phyloP scores from a whole-genome alignment of 2,113 vertebrate species.

The Calyptommatus sinebrachiatus region DNA sequence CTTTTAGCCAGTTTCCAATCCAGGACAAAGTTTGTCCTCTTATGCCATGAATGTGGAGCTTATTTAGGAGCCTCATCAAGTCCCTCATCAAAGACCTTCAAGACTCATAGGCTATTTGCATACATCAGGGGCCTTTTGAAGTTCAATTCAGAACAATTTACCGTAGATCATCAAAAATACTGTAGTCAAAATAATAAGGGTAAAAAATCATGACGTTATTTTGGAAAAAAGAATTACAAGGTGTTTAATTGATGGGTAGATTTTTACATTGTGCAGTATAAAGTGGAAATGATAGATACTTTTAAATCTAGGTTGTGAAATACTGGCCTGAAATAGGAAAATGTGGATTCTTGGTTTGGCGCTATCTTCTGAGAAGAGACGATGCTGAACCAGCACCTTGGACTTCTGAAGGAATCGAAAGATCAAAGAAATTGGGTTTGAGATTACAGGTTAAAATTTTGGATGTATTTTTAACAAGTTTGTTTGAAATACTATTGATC shows the following conservation, averaged over 20 bases:
- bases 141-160: background rate
- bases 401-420: constrained; percentile 92
- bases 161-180: background rate
- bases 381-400: constrained; percentile 95
- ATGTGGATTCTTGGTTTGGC: constrained; percentile 96
- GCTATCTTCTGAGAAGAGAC: constrained; percentile 93
- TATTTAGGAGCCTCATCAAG: no score
- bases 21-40: no score
- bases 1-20: no score
- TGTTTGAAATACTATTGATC: constrained; percentile 23
- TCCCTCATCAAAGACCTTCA: background rate
- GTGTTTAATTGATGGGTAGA: background rate
- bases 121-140: background rate
- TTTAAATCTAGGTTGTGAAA: constrained; percentile 90
- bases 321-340: constrained; percentile 99
- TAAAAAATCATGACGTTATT: background rate
- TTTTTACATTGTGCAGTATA: constrained; percentile 18
- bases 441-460: constrained; percentile 83
- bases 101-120: background rate
- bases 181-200: background rate
- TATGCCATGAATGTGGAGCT: no score
- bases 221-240: background rate
- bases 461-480: background rate
- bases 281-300: constrained; percentile 31
- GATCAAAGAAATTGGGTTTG: constrained; percentile 90